phyloP scores from a whole-genome alignment of 2,888 invertebrate species.

The Xestoiulus laeticollis region DNA sequence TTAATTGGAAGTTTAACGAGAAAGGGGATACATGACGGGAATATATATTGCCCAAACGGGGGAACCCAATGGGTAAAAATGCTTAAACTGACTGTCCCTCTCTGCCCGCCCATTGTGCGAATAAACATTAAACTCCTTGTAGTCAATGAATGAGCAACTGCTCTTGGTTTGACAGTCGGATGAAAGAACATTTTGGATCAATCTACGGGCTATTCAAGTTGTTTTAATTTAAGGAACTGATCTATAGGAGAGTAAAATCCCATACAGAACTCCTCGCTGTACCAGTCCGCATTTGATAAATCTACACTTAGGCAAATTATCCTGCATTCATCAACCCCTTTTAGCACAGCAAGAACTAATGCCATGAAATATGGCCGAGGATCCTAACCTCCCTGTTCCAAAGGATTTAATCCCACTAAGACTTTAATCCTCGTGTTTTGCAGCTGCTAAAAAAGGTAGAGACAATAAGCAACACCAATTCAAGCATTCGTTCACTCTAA shows the following conservation, averaged over 20 bases:
- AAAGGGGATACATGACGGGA: not conserved
- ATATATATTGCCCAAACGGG: constrained; percentile 12
- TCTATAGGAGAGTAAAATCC: not conserved
- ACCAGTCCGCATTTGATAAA: constrained; percentile 21
- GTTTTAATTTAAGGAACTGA: constrained; percentile 23
- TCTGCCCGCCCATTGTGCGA: not conserved
- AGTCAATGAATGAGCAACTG: constrained; percentile 23
- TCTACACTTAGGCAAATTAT: constrained; percentile 3
- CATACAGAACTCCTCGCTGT: not conserved
- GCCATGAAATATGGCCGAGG: not conserved
- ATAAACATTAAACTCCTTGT: constrained; percentile 34
- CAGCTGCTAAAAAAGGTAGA: constrained; percentile 15
- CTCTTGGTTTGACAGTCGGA: not conserved
- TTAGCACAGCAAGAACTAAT: not conserved
- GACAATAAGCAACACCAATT: not conserved
- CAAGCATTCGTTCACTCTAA: not conserved
- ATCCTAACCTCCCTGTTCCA: constrained; percentile 11
- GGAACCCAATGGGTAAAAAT: not conserved
- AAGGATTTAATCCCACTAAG: constrained; percentile 20
- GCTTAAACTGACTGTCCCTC: not conserved
- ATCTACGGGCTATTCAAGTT: not conserved
- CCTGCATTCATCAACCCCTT: constrained; percentile 38
- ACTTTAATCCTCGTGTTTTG: constrained; percentile 21
- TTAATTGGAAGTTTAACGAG: constrained; percentile 41
- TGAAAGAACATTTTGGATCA: constrained; percentile 13